Evolutionary conservation across 2,797 vertebrate species (phyloP).

Genomic region (Cephalopachus bancanus): DNA sequence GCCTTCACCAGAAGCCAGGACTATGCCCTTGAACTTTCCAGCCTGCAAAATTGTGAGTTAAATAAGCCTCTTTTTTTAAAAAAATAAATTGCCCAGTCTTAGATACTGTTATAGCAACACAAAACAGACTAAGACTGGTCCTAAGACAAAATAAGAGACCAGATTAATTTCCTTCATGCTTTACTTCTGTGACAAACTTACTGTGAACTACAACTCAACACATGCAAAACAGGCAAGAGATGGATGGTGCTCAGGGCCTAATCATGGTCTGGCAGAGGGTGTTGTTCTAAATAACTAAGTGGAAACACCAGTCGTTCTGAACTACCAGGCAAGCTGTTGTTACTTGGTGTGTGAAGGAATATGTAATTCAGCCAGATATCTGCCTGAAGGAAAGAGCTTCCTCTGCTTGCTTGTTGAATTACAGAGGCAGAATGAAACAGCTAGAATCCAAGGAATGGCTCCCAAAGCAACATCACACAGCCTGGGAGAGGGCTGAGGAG

Average conservation of each 20-base stretch:
- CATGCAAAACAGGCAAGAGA: neutral
- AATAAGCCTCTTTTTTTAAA: neutral
- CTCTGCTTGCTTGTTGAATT: neutral
- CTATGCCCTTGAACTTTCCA: neutral
- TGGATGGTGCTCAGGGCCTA: neutral
- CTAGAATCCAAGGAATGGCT: neutral
- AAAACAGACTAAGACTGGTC: neutral
- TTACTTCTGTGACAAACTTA: neutral
- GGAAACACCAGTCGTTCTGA: neutral
- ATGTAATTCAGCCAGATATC: neutral
- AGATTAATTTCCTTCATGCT: neutral
- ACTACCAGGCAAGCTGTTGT: neutral
- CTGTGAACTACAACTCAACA: neutral
- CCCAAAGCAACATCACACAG: neutral
- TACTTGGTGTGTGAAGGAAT: neutral
- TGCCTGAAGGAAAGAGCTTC: neutral
- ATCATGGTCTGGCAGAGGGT: neutral
- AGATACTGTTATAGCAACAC: neutral
- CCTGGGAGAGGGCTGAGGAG: neutral
- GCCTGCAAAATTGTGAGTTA: neutral
- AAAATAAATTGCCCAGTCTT: neutral
- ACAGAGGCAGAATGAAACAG: neutral
- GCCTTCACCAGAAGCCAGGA: neutral
- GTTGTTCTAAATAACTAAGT: neutral
- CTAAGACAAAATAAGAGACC: neutral